Evolutionary conservation across 2,113 vertebrate species (phyloP), one percentile per base, ranked within the genome.

Genomic region (Oxyruncus cristatus): DNA sequence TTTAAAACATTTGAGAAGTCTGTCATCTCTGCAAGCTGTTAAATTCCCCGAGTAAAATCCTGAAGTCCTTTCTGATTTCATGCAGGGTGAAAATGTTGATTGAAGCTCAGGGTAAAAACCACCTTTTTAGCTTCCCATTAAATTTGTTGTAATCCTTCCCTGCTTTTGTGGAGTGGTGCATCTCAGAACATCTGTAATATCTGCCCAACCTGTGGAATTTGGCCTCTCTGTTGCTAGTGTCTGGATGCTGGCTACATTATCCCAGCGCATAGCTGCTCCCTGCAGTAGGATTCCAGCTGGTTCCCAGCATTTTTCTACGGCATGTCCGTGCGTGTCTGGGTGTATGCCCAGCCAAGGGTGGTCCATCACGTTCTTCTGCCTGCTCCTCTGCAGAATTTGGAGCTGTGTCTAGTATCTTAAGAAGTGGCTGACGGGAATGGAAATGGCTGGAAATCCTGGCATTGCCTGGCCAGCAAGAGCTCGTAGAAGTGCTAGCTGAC

Each of bases 21-120:
- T 91, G 74, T 96, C 73, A 56, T 92, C 72, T 91, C 68, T 88
- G 35, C 79, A 93, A 95, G 82, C 93, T 92, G 79, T 92, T 96
- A 89, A 94, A 94, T 88, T 86, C 88, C 26, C n/a, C 0, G 2
- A 77, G 68, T 94, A 92, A 94, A 89, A 94, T 91, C 66, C 66
- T 76, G 21, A 87, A 93, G 87, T 74, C 47, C 20, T 92, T 83
- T 88, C 79, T 95, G 79, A 91, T 93, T 95, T 95, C 61, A 37
- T 74, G 23, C 42, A 55, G 83, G 61, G 42, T 65, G 21, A 62
- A 95, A 96, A 90, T 58, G 41, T 80, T 75, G 65, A 62, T 56
- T 93, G 79, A 92, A 88, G 65, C 93, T 83, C 15, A 33, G 47
- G 75, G 61, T 28, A 84, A 91, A 92, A 86, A 12, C 0, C 65